A percentile compares a stretch with the other conserved stretches of the same genome.
phyloP scores from a whole-genome alignment of 2,113 vertebrate genomes.

The Okapia johnstoni region DNA sequence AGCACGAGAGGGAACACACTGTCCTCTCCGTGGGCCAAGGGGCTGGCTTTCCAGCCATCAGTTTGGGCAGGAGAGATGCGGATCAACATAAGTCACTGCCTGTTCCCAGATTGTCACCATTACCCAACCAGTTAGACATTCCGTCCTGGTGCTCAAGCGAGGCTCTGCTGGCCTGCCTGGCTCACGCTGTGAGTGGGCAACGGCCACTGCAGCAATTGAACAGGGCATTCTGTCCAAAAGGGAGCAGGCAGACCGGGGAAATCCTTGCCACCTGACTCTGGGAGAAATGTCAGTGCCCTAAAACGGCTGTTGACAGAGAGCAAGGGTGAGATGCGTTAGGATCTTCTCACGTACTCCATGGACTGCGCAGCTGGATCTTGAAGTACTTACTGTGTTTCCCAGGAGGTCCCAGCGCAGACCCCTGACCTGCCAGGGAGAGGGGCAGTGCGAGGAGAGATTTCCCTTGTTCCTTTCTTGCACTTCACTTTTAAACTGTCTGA shows the following conservation, averaged over 20 bases:
- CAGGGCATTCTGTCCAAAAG: background rate
- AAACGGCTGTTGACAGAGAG: background rate
- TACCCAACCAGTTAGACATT: conserved; percentile 62
- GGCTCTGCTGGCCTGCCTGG: conserved; percentile 42
- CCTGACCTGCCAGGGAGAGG: background rate
- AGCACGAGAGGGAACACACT: conserved; percentile 26
- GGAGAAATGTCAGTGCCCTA: background rate
- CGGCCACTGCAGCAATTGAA: background rate
- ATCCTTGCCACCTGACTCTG: conserved; percentile 10
- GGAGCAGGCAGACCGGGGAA: background rate
- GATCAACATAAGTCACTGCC: conserved; percentile 63
- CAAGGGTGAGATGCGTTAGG: background rate
- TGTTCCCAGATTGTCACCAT: conserved; percentile 69
- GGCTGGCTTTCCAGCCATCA: conserved; percentile 52
- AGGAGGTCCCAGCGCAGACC: background rate
- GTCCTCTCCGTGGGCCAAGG: conserved; percentile 48
- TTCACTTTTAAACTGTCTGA: background rate
- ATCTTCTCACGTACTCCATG: background rate
- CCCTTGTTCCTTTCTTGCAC: background rate
- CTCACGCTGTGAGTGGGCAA: background rate
- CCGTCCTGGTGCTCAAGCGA: background rate
- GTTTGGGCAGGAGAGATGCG: conserved; percentile 45
- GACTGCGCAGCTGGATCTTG: background rate
- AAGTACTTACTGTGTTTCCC: background rate
- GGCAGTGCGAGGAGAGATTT: background rate